A percentile compares a stretch with the other conserved stretches of the same genome.
Conservation (phyloP, 2,113 vertebrate genomes). For the Circaetus cinerascens region DNA sequence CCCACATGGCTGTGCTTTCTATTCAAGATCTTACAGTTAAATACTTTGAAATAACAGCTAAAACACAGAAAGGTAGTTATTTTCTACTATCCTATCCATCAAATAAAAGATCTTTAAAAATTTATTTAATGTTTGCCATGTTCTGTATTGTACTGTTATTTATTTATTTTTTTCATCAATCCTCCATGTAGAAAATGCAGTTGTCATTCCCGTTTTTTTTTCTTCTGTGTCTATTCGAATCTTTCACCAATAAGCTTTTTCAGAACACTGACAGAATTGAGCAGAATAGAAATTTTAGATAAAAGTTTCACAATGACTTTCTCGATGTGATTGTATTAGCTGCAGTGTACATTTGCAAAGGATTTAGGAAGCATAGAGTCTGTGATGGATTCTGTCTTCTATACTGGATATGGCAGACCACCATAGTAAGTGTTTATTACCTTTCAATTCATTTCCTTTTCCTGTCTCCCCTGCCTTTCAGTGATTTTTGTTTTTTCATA, state of each 20-base stretch:
- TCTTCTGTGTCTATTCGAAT: neutral
- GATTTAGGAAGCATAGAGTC: neutral
- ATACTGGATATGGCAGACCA: neutral
- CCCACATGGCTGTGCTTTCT: constrained; percentile 90
- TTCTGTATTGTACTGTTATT: neutral
- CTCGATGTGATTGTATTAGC: neutral
- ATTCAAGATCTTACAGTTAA: constrained; percentile 98
- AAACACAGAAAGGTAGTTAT: constrained; percentile 91
- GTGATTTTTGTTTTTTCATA: neutral
- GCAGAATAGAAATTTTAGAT: neutral
- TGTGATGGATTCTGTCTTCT: neutral
- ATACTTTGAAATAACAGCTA: constrained; percentile 96
- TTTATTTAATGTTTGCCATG: neutral
- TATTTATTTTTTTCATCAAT: neutral
- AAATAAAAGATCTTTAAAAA: neutral
- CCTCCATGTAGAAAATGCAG: neutral
- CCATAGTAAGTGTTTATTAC: neutral
- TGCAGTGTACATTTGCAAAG: neutral
- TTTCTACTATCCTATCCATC: neutral
- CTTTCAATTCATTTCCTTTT: neutral
- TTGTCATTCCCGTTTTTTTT: neutral
- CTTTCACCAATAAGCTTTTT: neutral
- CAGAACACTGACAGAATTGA: neutral
- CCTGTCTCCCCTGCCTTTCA: neutral
- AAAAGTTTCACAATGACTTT: neutral